Evolutionary conservation across 2,888 invertebrate genomes (phyloP), one percentile per base, ranked within the genome.

Genomic region (Kryphioiulus occultus): DNA sequence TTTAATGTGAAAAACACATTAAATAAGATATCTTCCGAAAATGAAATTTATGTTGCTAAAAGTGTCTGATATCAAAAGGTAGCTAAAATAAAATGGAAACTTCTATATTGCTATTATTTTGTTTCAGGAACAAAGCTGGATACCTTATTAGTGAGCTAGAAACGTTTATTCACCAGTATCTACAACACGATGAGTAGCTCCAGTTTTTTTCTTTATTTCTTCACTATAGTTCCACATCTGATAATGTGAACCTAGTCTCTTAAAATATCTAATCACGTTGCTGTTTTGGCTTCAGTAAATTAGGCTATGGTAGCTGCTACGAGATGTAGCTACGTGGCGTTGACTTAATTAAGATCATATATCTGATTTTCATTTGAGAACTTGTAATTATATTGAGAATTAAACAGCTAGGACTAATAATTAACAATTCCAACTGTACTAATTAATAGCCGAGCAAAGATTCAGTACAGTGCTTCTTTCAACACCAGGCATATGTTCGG

Each of bases 71-170:
- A n/a, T n/a, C n/a, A n/a, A n/a, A n/a, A n/a, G n/a, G n/a, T n/a
- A n/a, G n/a, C n/a, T n/a, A n/a, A n/a, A n/a, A n/a, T n/a, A n/a
- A 35, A 35, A 35, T 35, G 7, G 35, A 35, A 35, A 35, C 7
- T 7, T 2, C 78, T 12, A 26, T 44, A 1, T 85, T 85, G 1
- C 32, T 17, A 1, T 85, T 30, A 7, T 83, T 85, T 44, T 44
- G 78, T 87, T 87, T 42, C 78, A 89, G 88, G 32, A 89, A 89
- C 42, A 89, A 89, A 85, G 89, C 89, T 26, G 88, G 87, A n/a
- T 89, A 89, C 78, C 42, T 89, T 12, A 87, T 88, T 12, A 88
- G 87, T 53, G 88, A 89, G 86, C 85, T 89, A 10, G 89, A 88
- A 26, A 88, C 88, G 22, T 89, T 89, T 87, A 85, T 85, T 82